These are phyloP conservation scores for Passer domesticus DNA, from an alignment of 2,113 vertebrate genomes.

Conservation along the genomic window DNA sequence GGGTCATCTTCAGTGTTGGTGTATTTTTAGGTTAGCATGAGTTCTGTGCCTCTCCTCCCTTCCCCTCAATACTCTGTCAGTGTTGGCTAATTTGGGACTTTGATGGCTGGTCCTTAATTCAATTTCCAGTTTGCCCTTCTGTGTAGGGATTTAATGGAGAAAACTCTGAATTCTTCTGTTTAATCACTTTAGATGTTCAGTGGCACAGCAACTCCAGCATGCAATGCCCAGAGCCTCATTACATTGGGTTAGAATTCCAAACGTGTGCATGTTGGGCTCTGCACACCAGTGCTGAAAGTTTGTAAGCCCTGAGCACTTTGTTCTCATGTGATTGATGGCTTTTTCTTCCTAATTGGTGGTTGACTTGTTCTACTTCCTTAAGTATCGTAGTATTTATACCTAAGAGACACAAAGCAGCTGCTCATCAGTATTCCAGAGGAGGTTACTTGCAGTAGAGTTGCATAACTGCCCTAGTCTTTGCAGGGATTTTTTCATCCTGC, in stretches of 20 bases:
- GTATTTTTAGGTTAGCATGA: not conserved
- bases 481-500: constrained; percentile 28
- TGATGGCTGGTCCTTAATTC: not conserved
- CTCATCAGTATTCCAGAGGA: constrained; percentile 84
- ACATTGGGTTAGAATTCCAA: not conserved
- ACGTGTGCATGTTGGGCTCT: not conserved
- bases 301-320: constrained; percentile 6
- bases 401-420: constrained; percentile 56
- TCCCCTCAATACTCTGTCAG: accelerated
- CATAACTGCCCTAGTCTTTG: constrained; percentile 85
- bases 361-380: constrained; percentile 43
- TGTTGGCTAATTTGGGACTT: not conserved
- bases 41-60: not conserved
- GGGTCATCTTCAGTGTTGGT: not conserved
- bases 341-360: constrained; percentile 30
- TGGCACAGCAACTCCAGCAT: not conserved
- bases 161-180: not conserved
- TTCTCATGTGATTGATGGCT: constrained; percentile 22
- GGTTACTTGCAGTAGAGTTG: constrained; percentile 84
- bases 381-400: constrained; percentile 45
- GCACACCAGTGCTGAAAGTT: not conserved
- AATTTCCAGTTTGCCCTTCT: not conserved
- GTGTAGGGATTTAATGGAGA: not conserved
- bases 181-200: not conserved
- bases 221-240: not conserved